Conservation (phyloP, 1,140 invertebrate species). For the Drosophila ananassae region DNA sequence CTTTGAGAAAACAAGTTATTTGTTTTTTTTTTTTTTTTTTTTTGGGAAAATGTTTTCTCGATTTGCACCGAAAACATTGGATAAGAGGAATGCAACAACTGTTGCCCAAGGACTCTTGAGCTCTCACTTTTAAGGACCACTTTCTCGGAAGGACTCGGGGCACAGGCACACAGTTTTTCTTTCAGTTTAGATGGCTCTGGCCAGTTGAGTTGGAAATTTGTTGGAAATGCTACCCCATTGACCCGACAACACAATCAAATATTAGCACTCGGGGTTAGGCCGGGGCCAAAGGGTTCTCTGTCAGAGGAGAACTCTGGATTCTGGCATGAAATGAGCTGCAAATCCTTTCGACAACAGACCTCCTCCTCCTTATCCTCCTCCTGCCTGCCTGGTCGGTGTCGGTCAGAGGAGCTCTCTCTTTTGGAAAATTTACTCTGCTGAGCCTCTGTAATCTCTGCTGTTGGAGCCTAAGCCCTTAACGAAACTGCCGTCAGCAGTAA, state of each 20-base stretch:
- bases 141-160: too few species aligned
- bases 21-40: too few species aligned
- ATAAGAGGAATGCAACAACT: neutral
- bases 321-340: slow-evolving; percentile 78
- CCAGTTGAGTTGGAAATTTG: slow-evolving; percentile 42
- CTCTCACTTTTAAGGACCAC: neutral
- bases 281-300: slow-evolving; percentile 25
- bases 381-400: slow-evolving; percentile 20
- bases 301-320: slow-evolving; percentile 15
- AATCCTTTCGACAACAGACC: slow-evolving; percentile 76
- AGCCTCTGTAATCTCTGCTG: slow-evolving; percentile 71
- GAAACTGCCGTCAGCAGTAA: slow-evolving; percentile 73
- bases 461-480: slow-evolving; percentile 44
- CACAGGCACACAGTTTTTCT: neutral
- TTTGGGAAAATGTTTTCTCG: neutral
- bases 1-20: neutral
- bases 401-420: slow-evolving; percentile 14
- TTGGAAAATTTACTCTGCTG: slow-evolving; percentile 54
- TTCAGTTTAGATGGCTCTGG: neutral
- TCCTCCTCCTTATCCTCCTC: neutral
- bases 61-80: neutral
- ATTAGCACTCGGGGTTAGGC: slow-evolving; percentile 70
- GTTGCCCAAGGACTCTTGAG: neutral
- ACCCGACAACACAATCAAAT: slow-evolving; percentile 76
- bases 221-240: slow-evolving; percentile 49